Evolutionary conservation across 2,797 vertebrate genomes (phyloP), one percentile per base, ranked within the genome.

Genomic region (Dromococcyx pavoninus): DNA sequence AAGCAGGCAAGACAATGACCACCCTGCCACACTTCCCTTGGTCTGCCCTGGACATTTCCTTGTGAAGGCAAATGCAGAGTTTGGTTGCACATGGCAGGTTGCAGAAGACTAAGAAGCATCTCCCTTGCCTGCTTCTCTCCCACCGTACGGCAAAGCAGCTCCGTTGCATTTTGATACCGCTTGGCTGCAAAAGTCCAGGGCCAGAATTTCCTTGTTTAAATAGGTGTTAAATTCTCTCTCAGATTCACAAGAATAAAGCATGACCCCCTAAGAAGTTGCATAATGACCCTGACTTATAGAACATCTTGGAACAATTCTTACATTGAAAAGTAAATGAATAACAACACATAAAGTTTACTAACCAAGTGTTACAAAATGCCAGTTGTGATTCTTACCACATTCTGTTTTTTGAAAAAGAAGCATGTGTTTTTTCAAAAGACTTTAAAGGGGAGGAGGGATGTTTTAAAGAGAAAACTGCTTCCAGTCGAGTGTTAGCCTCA

Each of bases 391-490:
- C 91, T 91, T 93, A 56, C 93, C 88, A 57, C 83, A 70, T 94
- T 91, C 78, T 76, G 75, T 15, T 86, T 88, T 2, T n/a, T n/a
- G n/a, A 88, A 78, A 93, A 96, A 81, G 89, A 90, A 94, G 30
- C 0, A 8, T 86, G 64, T 91, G 86, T 83, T 83, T 94, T 95
- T 84, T 74, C 60, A 82, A 86, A 94, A 93, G 87, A 50, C 85
- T 93, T 96, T 96, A 96, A 97, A 83, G 70, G 57, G 91, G 79
- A 94, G 93, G 84, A 84, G 80, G 91, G 87, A 91, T 94, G 69
- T 96, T 95, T 97, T 97, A 97, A 97, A 97, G 87, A 84, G 44
- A 89, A 95, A 86, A 77, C 79, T 95, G 75, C 92, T 96, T 97
- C 94, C 93, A 96, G 91, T 95, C 91, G 77, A 93, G 93, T 97